Evolutionary conservation across 2,888 invertebrate species (phyloP), one percentile per base, ranked within the genome.

Genomic region (Drosophila seclusa): DNA sequence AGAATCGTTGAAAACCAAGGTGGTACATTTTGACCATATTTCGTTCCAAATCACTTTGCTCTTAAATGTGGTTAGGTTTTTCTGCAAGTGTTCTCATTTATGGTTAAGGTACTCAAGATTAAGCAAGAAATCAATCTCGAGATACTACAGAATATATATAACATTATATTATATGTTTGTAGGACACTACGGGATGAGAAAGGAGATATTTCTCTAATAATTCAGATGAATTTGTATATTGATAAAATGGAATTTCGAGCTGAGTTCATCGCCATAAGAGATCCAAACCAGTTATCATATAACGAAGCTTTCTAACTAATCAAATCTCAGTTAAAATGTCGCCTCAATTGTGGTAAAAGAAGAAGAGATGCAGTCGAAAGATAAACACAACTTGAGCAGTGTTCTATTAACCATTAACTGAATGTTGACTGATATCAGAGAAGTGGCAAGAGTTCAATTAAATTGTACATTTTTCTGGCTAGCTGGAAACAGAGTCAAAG

Each of bases 401-500:
- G 7, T 45, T 45, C 4, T 4, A 1, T 45, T 45, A 45, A 16
- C 24, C 16, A 24, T 7, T 13, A 45, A 24, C 24, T 24, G 7
- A 7, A 5, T 54, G 11, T 40, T 55, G n/a, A 55, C 38, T 38
- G 55, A 38, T 55, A 55, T 27, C 27, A 36, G 13, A 2, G 2
- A 1, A 4, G n/a, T n/a, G n/a, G 24, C 40, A 36, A n/a, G 34
- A 50, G 66, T 79, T 79, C 68, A 72, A 68, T 29, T 31, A 61
- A 58, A 68, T 72, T 63, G 36, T 36, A 55, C 42, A 60, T 59
- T 27, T 64, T 68, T 59, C 74, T 53, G 59, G 54, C 24, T 18
- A 32, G 21, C 40, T 42, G 31, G 34, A 53, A 49, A 54, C 13
- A 54, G 24, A 63, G 59, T 40, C 45, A 36, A 34, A 72, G 53